Base-by-base conservation (phyloP, 2,888 invertebrate genomes). In the Parasteatoda lunata region DNA sequence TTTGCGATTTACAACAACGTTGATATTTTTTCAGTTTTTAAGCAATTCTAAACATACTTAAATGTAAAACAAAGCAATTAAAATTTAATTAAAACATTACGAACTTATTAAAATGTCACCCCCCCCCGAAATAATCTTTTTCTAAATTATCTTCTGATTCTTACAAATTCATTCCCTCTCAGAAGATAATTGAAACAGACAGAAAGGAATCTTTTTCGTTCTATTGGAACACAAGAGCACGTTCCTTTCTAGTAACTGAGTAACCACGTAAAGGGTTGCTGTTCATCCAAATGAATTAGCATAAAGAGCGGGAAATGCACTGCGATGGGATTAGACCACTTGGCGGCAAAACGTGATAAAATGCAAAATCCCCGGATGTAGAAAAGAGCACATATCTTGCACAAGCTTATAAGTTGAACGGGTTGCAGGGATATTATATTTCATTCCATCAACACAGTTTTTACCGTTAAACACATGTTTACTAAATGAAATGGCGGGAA, bases 301-400 rank as follows among this genome's bases (percentile, higher is more conserved):
- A 85, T 85, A 85, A 70, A 79, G 84, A 85, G 79, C 79, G 84
- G 65, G 79, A 73, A 78, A 84, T 47, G 54, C 49, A 52, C 77
- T 84, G 66, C 66, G 30, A 47, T 4, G 47, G 84, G 76, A 85
- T 85, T 85, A 85, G 11, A 51, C 68, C 13, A 0, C 59, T 59
- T n/a, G 47, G 48, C 70, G 49, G 47, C 52, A 47, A 45, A 75
- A 84, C 84, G 84, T 85, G 84, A 75, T 76, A 48, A 85, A 75
- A 30, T 51, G 75, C 70, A 30, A 75, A 76, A 79, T 76, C 75
- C 6, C 52, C 47, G 84, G 84, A 79, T 85, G 84, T 64, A 15
- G 48, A 69, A 81, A 75, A 51, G 59, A 75, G 73, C 81, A 81
- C 77, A 71, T 48, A 83, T 77, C 77, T 70, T 69, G 71, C 64